Evolutionary conservation across 2,797 vertebrate species (phyloP), one percentile per base, ranked within the genome.

Genomic region (Betta splendens): DNA sequence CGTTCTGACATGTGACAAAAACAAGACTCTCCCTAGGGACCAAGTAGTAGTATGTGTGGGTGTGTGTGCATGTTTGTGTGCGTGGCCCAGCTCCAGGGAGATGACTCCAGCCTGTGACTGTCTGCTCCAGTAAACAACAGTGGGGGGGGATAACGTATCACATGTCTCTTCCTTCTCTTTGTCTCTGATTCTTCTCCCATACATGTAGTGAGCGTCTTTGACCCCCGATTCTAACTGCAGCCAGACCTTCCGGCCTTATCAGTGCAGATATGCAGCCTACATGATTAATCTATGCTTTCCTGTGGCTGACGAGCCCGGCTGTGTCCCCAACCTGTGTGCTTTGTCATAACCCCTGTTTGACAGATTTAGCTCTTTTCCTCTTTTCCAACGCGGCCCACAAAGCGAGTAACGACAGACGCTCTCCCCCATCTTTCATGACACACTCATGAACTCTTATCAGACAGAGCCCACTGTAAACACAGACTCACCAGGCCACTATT

Each of bases 201-300:
- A 58, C 68, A 63, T 35, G 43, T 18, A 61, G 43, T 21, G 21
- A 43, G 59, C 38, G 67, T 60, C 64, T 64, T 40, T 59, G 64
- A 69, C 69, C 76, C 36, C 40, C 44, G 43, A 52, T 38, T 69
- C 44, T 8, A 52, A 53, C 59, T 53, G 56, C 31, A 63, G 44
- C 59, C 74, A 72, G 76, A 64, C 37, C 57, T 62, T 32, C 46
- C 10, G 26, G 25, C 28, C 42, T 77, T 80, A 85, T 84, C 85
- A 49, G 54, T 39, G 35, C 49, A 71, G 69, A 46, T 29, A 56
- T 50, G 48, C 38, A 10, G 36, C 31, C 35, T 48, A 42, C 35
- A 12, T 82, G 80, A 87, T 74, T 44, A 53, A 85, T 69, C 72
- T 29, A 9, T 51, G 26, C 28, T 72, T 87, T 84, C 80, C 79